A percentile compares a stretch with the other conserved stretches of the same genome.
Evolutionary conservation across 2,888 invertebrate species (phyloP).

Genomic region (Pyralis farinalis): DNA sequence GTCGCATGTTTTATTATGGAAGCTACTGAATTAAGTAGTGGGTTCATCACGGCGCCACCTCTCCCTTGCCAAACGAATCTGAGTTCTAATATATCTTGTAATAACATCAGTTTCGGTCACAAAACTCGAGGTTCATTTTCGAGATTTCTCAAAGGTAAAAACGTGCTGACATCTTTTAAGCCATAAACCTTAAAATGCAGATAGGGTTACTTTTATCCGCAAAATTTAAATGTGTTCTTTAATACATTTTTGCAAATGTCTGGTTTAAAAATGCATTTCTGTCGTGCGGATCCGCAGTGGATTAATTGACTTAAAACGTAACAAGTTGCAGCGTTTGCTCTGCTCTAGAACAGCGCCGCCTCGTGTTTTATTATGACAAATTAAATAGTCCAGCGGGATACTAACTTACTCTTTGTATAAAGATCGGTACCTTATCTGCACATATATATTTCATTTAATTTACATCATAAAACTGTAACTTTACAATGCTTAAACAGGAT

Average conservation of each 20-base stretch:
- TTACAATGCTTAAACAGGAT: too few relatives aligned
- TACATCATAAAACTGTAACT: neutral
- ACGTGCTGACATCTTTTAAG: conserved; percentile 8
- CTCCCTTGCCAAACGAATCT: conserved; percentile 22
- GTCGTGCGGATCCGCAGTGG: conserved; percentile 24
- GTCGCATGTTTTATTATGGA: conserved; percentile 70
- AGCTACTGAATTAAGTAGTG: conserved; percentile 64
- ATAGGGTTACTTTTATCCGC: conserved; percentile 8
- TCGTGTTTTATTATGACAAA: conserved; percentile 39
- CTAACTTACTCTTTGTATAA: conserved; percentile 8
- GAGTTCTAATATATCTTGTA: conserved; percentile 20
- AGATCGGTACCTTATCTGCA: neutral
- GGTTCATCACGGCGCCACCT: conserved; percentile 23
- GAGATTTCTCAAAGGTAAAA: conserved; percentile 10
- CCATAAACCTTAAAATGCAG: conserved; percentile 8
- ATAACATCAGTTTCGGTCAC: conserved; percentile 15
- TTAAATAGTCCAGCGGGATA: conserved; percentile 28
- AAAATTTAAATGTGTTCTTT: conserved; percentile 8
- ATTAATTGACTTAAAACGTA: conserved; percentile 51
- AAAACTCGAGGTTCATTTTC: conserved; percentile 1
- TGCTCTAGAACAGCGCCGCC: conserved; percentile 39
- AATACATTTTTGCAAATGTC: conserved; percentile 11
- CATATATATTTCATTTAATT: conserved; percentile 2
- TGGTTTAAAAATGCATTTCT: conserved; percentile 18
- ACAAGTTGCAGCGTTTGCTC: conserved; percentile 50